Base-by-base conservation (phyloP, 2,113 vertebrate genomes). In the Bothrops jararaca region DNA sequence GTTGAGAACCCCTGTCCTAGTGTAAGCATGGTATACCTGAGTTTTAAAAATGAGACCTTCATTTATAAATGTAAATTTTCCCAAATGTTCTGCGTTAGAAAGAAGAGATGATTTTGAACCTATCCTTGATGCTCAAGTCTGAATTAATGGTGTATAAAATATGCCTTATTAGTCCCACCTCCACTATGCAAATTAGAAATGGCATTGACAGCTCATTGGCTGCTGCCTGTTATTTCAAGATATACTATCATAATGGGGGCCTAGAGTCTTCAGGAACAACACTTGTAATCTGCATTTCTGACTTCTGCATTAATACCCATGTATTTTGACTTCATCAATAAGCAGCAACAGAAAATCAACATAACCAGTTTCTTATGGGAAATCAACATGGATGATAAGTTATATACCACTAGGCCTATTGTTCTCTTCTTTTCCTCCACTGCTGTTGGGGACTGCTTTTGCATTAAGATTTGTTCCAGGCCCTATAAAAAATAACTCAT, bases 181-280 rank as follows among this genome's bases (percentile, higher is more conserved):
- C 12, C 57, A 92, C 10, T 86, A 92, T 92, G 74, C 56, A 92
- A 90, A 92, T 90, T 26, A 90, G 29, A 64, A 85, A 89, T 89
- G 60, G 12, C 3, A 60, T 4, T 86, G 64, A 60, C 29, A 92
- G 54, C 54, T 58, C 54, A 92, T 89, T 92, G 92, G 91, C 60
- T 92, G 52, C 39, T 92, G 52, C 52, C 8, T 22, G 91, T 85
- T 89, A n/a, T 85, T 57, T 89, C 69, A 89, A 85, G 50, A 2
- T 29, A 80, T 23, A n/a, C 8, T 48, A 45, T 89, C 92, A 92
- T 58, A 92, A 92, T 92, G 53, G 52, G 20, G 34, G 52, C 3
- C 18, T 57, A 45, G 53, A 50, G 56, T n/a, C 69, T 50, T 34
- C 26, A 26, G 52, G 42, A 58, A 48, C 48, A 34, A 24, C 52